These are phyloP conservation scores for Phrynosoma platyrhinos DNA, from an alignment of 2,113 vertebrate genomes.

Conservation along the genomic window DNA sequence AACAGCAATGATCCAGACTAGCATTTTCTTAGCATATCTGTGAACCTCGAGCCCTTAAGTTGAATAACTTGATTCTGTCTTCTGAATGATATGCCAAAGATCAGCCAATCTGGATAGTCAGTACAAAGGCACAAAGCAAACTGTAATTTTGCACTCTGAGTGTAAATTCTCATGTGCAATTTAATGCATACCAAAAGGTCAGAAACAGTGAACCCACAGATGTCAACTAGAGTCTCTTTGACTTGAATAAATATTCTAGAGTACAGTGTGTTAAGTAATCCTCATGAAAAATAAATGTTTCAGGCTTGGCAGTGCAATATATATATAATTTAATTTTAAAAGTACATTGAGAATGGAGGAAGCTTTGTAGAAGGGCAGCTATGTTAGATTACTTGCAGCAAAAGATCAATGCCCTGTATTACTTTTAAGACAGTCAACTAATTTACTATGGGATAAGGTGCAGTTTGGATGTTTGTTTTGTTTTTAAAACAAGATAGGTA, in stretches of 20 bases:
- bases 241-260: constrained; percentile 5
- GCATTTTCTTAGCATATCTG: not conserved
- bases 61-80: constrained; percentile 1
- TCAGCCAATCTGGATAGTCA: not conserved
- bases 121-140: constrained; percentile 3
- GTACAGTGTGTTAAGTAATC: not conserved
- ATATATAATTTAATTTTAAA: not conserved
- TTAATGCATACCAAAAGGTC: constrained; percentile 1
- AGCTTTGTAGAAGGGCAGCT: not conserved
- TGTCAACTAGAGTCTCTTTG: not conserved
- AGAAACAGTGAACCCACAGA: constrained; percentile 6
- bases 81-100: constrained; percentile 1
- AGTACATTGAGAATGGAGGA: not conserved
- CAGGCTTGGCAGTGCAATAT: not conserved
- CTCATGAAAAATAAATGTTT: constrained; percentile 14
- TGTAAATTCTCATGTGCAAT: not conserved
- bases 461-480: not conserved
- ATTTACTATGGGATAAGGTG: not conserved
- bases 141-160: not conserved
- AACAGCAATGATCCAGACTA: not conserved
- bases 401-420: not conserved
- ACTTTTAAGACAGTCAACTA: not conserved
- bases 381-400: not conserved
- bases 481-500: not conserved
- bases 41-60: not conserved